A percentile compares a stretch with the other conserved stretches of the same genome.
phyloP scores from a whole-genome alignment of 1,140 invertebrate species.

The Caerostris extrusa region DNA sequence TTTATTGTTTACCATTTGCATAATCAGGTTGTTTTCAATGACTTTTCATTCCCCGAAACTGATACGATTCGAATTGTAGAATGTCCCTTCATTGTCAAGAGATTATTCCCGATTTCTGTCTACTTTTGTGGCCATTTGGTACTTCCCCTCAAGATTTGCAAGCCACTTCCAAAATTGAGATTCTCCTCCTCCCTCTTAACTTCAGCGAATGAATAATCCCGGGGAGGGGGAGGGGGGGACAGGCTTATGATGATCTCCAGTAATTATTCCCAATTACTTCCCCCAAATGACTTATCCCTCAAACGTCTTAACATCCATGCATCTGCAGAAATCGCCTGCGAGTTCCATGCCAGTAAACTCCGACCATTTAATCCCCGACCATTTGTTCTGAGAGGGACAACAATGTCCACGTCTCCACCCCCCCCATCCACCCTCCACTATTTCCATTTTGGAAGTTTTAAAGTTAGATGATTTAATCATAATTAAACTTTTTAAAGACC shows the following conservation, averaged over 20 bases:
- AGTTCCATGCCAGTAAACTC: constrained; percentile 12
- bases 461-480: constrained; percentile 62
- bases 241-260: constrained; percentile 15
- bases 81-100: not conserved
- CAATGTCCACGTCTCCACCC: too few species aligned
- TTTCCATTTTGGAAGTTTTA: not conserved
- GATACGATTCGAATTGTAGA: too few species aligned
- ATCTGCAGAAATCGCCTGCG: not conserved
- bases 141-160: not conserved
- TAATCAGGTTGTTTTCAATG: too few species aligned
- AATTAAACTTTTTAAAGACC: constrained; percentile 64
- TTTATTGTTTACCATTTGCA: too few species aligned
- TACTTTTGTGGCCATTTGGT: not conserved
- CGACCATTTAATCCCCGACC: constrained; percentile 4
- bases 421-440: too few species aligned
- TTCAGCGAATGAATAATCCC: constrained; percentile 7
- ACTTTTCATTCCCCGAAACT: too few species aligned
- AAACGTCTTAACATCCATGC: constrained; percentile 54
- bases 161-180: not conserved
- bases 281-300: constrained; percentile 36
- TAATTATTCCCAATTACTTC: constrained; percentile 65
- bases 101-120: not conserved
- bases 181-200: not conserved
- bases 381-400: constrained; percentile 36
- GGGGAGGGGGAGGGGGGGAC: not conserved